Percentiles rank a stretch among this genome's conserved stretches.
These are phyloP conservation scores for Tetranychus piercei DNA, from an alignment of 2,888 invertebrate species.

Conservation along the genomic window DNA sequence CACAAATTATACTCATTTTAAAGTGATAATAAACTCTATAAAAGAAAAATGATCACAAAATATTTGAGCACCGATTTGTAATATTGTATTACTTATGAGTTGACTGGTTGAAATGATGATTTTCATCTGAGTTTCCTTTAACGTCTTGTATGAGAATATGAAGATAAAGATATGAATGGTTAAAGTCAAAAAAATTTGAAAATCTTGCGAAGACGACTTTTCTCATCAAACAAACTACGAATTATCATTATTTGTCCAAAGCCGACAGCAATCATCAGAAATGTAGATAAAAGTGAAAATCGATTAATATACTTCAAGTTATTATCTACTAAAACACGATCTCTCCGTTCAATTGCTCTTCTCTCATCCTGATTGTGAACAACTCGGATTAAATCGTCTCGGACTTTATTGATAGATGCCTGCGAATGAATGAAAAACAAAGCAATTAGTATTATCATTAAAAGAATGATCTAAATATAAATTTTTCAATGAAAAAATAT, in stretches of 20 bases:
- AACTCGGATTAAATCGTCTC: conserved; percentile 32
- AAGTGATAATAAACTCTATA: no score
- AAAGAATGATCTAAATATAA: not conserved
- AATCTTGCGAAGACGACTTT: conserved; percentile 28
- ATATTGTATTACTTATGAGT: no score
- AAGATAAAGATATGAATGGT: no score
- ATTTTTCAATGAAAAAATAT: conserved; percentile 12
- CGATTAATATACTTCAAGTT: conserved; percentile 60
- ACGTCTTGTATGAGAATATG: no score
- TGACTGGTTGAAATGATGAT: no score
- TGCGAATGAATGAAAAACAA: conserved; percentile 30
- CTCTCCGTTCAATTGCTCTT: conserved; percentile 55
- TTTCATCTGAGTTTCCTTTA: no score
- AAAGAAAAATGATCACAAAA: no score
- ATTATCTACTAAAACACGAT: conserved; percentile 59
- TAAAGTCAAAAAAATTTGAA: not conserved
- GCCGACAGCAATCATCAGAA: conserved; percentile 52
- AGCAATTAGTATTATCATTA: not conserved
- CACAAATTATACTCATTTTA: no score
- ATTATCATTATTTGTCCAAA: conserved; percentile 54
- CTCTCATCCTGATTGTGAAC: conserved; percentile 41
- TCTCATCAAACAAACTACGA: conserved; percentile 54
- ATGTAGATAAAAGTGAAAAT: conserved; percentile 55
- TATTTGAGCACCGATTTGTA: no score
- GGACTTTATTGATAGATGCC: conserved; percentile 46